Conservation (phyloP, 92 coral and sea anemone species). For the Porites cylindrica region DNA sequence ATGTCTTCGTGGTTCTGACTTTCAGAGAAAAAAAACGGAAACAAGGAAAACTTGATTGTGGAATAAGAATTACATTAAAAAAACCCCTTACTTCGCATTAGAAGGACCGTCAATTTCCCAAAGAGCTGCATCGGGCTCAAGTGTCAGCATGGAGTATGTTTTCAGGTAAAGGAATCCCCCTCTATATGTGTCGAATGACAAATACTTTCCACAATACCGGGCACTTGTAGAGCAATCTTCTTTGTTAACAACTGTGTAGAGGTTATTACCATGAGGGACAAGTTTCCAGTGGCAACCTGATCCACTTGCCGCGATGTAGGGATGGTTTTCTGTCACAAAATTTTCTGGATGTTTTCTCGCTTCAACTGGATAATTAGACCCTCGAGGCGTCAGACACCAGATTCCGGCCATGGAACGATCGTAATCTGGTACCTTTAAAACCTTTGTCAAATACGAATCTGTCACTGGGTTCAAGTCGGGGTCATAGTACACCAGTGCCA, state of each 20-base stretch:
- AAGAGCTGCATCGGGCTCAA: no score
- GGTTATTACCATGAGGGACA: constrained; percentile 19
- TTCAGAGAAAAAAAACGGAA: no score
- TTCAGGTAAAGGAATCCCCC: no score
- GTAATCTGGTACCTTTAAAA: constrained; percentile 15
- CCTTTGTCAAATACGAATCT: constrained; percentile 8
- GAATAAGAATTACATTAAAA: no score
- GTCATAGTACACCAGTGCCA: background rate
- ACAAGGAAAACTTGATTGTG: no score
- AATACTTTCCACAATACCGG: no score
- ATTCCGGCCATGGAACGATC: constrained; percentile 23
- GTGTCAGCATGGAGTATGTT: no score
- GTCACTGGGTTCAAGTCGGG: constrained; percentile 8
- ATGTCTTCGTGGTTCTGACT: no score
- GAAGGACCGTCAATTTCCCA: no score
- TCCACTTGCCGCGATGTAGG: background rate
- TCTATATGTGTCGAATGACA: no score
- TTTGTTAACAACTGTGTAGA: constrained; percentile 2
- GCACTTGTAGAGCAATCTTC: background rate
- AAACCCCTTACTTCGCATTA: no score
- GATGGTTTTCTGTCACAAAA: no score
- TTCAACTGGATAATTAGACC: background rate
- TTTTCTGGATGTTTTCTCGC: background rate
- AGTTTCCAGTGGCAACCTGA: background rate
- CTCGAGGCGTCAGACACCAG: constrained; percentile 7